Base-by-base conservation (phyloP, 2,888 invertebrate species). In the Reticulitermes lucifugus region DNA sequence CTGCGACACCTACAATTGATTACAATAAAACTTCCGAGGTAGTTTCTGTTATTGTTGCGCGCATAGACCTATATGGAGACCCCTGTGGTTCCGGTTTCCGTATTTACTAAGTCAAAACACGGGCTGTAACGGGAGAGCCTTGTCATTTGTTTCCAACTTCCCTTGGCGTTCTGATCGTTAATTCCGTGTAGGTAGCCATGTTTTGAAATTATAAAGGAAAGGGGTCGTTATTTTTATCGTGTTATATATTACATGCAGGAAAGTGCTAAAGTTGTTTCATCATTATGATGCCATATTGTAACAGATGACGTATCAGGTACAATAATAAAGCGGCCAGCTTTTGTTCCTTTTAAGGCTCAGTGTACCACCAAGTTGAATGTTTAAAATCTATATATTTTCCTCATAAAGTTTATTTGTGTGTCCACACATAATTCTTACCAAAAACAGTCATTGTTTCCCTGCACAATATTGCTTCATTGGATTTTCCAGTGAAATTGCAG, bases 51-150 rank as follows among this genome's bases (percentile, higher is more conserved):
- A 41, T 73, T 73, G 73, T 73, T 41, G 25, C 65, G 25, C 65
- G 25, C 12, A 65, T 46, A 46, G 46, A 12, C 46, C 46, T 65
- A 73, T 73, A 73, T 73, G 81, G 35, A 81, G 35, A 59, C 65
- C 81, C 29, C 81, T 35, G 18, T 12, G 14, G 25, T 80, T 81
- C 81, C 81, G 81, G 81, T 81, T 81, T 81, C 81, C 81, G 81
- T 51, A 59, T 35, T 25, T 35, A 81, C 41, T 81, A 81, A 81
- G 81, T 81, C 81, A 81, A 81, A 81, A 81, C 59, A 29, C 35
- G 60, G 22, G 43, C 81, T 29, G 7, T n/a, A 25, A 65, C 65
- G 6, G 65, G 65, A 65, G 14, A 73, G 41, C 41, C 18, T 41
- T 14, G 73, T 73, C 41, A 73, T 73, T 73, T 73, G 41, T 73